Conservation (phyloP, 1,140 invertebrate species). For the Drosophila eugracilis region DNA sequence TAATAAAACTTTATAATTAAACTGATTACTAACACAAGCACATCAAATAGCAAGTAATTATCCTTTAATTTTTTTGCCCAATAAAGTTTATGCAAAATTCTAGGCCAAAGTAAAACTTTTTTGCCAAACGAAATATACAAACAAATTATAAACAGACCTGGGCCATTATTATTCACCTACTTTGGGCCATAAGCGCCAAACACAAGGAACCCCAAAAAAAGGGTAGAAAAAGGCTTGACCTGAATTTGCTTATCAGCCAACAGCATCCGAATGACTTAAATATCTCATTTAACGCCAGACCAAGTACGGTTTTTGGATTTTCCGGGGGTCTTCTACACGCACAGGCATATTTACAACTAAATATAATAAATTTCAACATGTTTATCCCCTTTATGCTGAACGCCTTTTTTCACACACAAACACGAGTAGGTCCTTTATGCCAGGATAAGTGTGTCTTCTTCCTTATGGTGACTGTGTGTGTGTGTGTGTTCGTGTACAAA, state of each 20-base stretch:
- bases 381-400: slow-evolving; percentile 67
- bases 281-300: slow-evolving; percentile 81
- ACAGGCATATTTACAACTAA: slow-evolving; percentile 46
- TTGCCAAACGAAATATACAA: slow-evolving; percentile 39
- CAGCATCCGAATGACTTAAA: slow-evolving; percentile 77
- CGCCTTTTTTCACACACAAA: slow-evolving; percentile 39
- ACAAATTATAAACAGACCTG: slow-evolving; percentile 46
- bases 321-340: slow-evolving; percentile 13
- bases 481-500: slow-evolving; percentile 40
- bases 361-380: slow-evolving; percentile 76
- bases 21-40: slow-evolving; percentile 39
- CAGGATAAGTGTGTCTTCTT: slow-evolving; percentile 17
- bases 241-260: slow-evolving; percentile 70
- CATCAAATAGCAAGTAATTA: slow-evolving; percentile 60
- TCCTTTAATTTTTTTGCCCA: slow-evolving; percentile 43
- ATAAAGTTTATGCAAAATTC: slow-evolving; percentile 31
- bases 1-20: slow-evolving; percentile 61
- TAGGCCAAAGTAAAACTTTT: slow-evolving; percentile 21
- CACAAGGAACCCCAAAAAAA: not conserved
- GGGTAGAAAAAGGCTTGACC: slow-evolving; percentile 62
- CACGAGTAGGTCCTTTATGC: slow-evolving; percentile 12
- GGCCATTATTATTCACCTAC: slow-evolving; percentile 72
- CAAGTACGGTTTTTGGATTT: slow-evolving; percentile 51
- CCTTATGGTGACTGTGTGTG: not conserved
- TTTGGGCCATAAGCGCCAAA: slow-evolving; percentile 34